Base-by-base conservation (phyloP, 2,888 invertebrate species). In the Orthonevra nobilis region DNA sequence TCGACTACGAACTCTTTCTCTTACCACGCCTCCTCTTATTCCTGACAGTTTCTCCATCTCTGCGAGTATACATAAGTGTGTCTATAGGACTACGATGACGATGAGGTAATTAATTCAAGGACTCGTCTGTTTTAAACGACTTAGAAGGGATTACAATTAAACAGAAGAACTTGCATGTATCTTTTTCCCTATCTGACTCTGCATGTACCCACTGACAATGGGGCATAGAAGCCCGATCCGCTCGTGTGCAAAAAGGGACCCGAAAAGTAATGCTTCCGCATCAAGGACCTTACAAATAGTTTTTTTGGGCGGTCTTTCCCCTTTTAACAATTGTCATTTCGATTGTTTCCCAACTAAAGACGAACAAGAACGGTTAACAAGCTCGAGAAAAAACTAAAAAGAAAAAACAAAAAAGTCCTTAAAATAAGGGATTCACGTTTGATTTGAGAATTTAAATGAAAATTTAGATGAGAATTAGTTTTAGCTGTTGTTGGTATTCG, bases 111-210 rank as follows among this genome's bases (percentile, higher is more conserved):
- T 79, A 79, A 79, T 79, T 79, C 79, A 73, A 79, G 79, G 86
- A 87, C 86, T 87, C 86, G 84, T 87, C 88, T 87, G 88, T 87
- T 87, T 86, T 87, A 87, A 87, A 88, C 86, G 87, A 88, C 87
- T 88, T 88, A 87, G 87, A 87, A 84, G 84, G 88, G 87, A 87
- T 87, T 88, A 87, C 87, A 88, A 88, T 87, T 87, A 88, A 86
- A 87, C 84, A 86, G 79, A 66, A 72, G 79, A 61, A 61, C 54
- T 72, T 70, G 75, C 70, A 64, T 70, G 75, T 77, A 64, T 77
- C 69, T 64, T 56, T 60, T 44, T 52, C 77, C 54, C 70, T 26
- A 64, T 54, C 52, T 42, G 28, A 34, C 2, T 42, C n/a, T 48
- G 36, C 32, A 46, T 34, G 42, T 44, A 26, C 10, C n/a, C 38